phyloP scores from a whole-genome alignment of 2,797 vertebrate species.

The Allobates femoralis region DNA sequence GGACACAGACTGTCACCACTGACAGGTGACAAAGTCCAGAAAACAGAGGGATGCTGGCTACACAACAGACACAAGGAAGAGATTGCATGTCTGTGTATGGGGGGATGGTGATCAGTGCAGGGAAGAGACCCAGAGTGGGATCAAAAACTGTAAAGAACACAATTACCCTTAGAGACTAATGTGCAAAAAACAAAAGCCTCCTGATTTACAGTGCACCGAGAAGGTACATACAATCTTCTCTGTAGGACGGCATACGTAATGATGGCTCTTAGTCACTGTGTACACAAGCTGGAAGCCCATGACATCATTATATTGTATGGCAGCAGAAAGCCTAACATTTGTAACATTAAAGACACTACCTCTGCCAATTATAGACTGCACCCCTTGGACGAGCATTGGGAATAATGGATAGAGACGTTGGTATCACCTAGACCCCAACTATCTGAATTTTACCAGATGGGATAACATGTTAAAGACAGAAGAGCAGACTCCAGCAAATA shows the following conservation, averaged over 20 bases:
- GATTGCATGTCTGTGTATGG: not conserved
- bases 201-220: not conserved
- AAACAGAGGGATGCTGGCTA: constrained; percentile 40
- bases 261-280: not conserved
- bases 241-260: not conserved
- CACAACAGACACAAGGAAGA: constrained; percentile 1
- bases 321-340: not conserved
- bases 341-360: not conserved
- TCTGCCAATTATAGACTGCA: not conserved
- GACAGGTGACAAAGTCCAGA: constrained; percentile 43
- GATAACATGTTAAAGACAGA: not conserved
- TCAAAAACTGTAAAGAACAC: not conserved
- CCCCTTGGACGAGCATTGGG: not conserved
- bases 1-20: constrained; percentile 52
- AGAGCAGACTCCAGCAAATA: not conserved
- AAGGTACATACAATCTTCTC: not conserved
- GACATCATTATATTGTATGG: not conserved
- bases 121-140: not conserved
- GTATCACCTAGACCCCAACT: not conserved
- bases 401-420: not conserved
- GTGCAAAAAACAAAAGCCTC: not conserved
- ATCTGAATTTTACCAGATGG: not conserved
- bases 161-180: not conserved
- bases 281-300: not conserved
- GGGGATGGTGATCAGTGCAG: constrained; percentile 16